A percentile compares a stretch with the other conserved stretches of the same genome.
Evolutionary conservation across 2,888 invertebrate species (phyloP).

Genomic region (Lasioglossum oenotherae): DNA sequence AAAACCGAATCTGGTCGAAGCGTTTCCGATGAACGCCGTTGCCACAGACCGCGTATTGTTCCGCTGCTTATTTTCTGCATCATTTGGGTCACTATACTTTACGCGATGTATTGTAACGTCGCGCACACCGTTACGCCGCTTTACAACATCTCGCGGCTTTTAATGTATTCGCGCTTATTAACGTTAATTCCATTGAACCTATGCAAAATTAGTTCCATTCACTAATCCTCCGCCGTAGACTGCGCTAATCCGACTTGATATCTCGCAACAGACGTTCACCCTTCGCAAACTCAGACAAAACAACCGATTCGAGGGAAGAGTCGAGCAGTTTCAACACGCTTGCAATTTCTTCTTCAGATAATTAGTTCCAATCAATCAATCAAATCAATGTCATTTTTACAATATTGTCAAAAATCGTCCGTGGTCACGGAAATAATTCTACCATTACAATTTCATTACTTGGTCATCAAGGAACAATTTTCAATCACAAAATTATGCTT

Average conservation of each 20-base stretch:
- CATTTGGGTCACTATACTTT: slow-evolving; percentile 38
- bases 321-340: not conserved
- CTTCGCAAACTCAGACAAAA: not conserved
- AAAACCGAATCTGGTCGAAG: not conserved
- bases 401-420: too few relatives aligned
- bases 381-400: too few relatives aligned
- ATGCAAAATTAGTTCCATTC: slow-evolving; percentile 48
- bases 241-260: slow-evolving; percentile 12
- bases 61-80: slow-evolving; percentile 23
- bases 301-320: not conserved
- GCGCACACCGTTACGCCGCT: slow-evolving; percentile 41
- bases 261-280: not conserved
- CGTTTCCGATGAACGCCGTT: not conserved
- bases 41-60: not conserved
- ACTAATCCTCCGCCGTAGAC: not conserved
- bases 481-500: too few relatives aligned
- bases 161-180: slow-evolving; percentile 21
- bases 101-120: slow-evolving; percentile 44
- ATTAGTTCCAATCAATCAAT: too few relatives aligned
- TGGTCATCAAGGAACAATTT: too few relatives aligned
- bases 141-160: slow-evolving; percentile 24
- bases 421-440: too few relatives aligned
- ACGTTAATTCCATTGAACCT: slow-evolving; percentile 43
- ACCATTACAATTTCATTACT: too few relatives aligned
- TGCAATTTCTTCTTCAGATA: too few relatives aligned